Evolutionary conservation across 2,113 vertebrate genomes (phyloP).

Genomic region (Cyphomyrus discorhynchus): DNA sequence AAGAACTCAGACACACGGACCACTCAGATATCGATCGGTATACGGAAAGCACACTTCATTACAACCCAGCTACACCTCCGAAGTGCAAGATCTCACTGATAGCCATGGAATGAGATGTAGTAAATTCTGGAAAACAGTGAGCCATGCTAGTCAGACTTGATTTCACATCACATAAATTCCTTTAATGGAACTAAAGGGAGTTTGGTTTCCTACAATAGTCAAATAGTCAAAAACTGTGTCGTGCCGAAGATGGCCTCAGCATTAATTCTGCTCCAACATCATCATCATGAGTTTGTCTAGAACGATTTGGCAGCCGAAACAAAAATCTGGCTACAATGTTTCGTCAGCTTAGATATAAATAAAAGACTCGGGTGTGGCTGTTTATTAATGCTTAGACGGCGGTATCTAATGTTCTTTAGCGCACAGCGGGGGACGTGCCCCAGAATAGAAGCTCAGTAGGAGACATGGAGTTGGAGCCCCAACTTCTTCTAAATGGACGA

Average conservation of each 20-base stretch:
- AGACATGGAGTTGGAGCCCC: background rate
- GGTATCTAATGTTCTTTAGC: background rate
- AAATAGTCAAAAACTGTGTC: background rate
- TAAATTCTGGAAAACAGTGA: slow-evolving; percentile 15
- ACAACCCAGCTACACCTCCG: slow-evolving; percentile 55
- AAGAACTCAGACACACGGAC: slow-evolving; percentile 4
- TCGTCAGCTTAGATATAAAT: background rate
- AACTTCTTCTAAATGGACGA: background rate
- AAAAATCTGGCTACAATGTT: background rate
- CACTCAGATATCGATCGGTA: slow-evolving; percentile 47
- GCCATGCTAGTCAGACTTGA: slow-evolving; percentile 17
- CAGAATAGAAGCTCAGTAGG: background rate
- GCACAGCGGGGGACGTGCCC: background rate
- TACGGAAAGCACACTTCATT: slow-evolving; percentile 53
- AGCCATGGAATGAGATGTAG: slow-evolving; percentile 41
- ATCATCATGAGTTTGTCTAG: background rate
- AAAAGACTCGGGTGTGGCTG: background rate
- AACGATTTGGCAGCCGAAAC: background rate
- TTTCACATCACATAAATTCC: background rate
- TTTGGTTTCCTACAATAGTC: background rate
- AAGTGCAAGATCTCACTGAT: slow-evolving; percentile 41
- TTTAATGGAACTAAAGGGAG: background rate
- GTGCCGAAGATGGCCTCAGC: background rate
- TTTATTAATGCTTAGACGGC: background rate
- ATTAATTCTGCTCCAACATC: background rate